Evolutionary conservation across 2,888 invertebrate genomes (phyloP).

Genomic region (Melieria omissa): DNA sequence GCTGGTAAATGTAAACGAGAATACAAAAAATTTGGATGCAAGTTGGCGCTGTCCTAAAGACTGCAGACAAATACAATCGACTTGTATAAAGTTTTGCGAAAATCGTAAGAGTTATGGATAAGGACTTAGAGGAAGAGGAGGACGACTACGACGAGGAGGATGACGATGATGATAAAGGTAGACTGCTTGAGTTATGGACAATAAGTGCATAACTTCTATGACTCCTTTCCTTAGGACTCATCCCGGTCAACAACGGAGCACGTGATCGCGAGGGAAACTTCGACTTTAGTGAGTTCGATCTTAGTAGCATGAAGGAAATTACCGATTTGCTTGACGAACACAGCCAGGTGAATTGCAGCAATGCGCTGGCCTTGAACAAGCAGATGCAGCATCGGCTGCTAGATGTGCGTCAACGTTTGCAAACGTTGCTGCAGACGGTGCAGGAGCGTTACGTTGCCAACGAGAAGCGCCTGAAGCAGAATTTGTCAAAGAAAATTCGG

Average conservation of each 20-base stretch:
- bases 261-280: too few species aligned
- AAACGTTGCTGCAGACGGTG: conserved; percentile 48
- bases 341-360: conserved; percentile 43
- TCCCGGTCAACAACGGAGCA: too few species aligned
- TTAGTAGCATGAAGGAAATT: conserved; percentile 27
- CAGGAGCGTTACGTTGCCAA: conserved; percentile 52
- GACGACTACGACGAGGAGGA: background rate
- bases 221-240: background rate
- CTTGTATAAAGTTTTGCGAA: too few species aligned
- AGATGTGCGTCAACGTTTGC: conserved; percentile 46
- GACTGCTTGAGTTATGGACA: too few species aligned
- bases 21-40: too few species aligned
- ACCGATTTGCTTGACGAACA: conserved; percentile 3
- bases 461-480: conserved; percentile 46
- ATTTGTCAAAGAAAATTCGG: conserved; percentile 13
- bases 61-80: too few species aligned
- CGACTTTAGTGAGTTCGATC: conserved; percentile 6
- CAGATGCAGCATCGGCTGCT: conserved; percentile 55
- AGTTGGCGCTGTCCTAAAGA: too few species aligned
- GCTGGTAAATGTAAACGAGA: too few species aligned
- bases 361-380: conserved; percentile 55
- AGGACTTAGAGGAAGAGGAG: background rate
- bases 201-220: background rate
- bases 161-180: conserved; percentile 3
- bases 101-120: too few species aligned